Conservation (phyloP, 2,797 vertebrate genomes). For the Nannoperca obscura region DNA sequence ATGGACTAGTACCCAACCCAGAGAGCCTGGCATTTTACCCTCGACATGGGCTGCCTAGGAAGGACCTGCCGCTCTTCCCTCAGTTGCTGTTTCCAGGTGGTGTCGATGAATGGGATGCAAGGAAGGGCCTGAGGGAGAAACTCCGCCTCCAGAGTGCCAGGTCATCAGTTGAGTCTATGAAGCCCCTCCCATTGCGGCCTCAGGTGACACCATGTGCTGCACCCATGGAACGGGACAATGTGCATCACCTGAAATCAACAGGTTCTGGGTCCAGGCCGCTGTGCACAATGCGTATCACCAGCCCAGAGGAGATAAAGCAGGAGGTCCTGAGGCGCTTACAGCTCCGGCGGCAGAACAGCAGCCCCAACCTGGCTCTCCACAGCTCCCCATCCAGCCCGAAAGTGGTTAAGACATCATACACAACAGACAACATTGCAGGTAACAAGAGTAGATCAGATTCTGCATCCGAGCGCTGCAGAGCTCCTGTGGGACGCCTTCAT, state of each 20-base stretch:
- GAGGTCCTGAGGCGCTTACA: constrained; percentile 88
- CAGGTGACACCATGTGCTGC: constrained; percentile 67
- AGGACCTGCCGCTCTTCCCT: constrained; percentile 85
- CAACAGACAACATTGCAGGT: constrained; percentile 80
- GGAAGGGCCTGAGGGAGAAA: constrained; percentile 89
- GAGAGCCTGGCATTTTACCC: constrained; percentile 79
- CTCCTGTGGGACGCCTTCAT: constrained; percentile 83
- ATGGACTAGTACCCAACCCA: constrained; percentile 70
- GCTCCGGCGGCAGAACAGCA: constrained; percentile 90
- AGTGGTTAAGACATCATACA: constrained; percentile 79
- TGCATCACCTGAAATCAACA: constrained; percentile 36
- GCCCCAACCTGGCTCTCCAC: constrained; percentile 84
- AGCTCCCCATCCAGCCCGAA: constrained; percentile 61
- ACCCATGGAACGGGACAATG: constrained; percentile 24
- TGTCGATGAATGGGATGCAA: constrained; percentile 85
- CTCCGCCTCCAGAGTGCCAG: constrained; percentile 88
- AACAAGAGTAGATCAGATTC: constrained; percentile 37
- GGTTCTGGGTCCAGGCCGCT: constrained; percentile 62
- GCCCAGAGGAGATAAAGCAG: constrained; percentile 89
- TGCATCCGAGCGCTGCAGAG: constrained; percentile 71
- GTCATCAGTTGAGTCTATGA: constrained; percentile 81
- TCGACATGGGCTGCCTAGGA: constrained; percentile 75
- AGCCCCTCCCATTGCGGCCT: constrained; percentile 83
- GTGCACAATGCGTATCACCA: constrained; percentile 78
- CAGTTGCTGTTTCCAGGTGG: constrained; percentile 86